Evolutionary conservation across 2,797 vertebrate species (phyloP).

Genomic region (Cyclopterus lumpus): DNA sequence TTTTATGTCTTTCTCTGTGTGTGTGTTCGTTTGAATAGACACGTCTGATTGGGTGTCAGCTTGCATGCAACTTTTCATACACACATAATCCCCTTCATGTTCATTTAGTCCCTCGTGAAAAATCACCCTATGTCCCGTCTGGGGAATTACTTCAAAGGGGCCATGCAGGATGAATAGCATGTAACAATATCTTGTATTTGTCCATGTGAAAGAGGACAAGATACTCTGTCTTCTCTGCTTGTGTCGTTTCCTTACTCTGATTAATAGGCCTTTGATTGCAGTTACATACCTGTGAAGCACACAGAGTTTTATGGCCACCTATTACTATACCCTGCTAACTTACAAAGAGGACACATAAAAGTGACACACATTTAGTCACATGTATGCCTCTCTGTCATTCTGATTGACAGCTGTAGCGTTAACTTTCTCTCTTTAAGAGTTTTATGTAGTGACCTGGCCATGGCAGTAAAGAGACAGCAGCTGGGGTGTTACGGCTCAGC

Average conservation of each 20-base stretch:
- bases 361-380: slow-evolving; percentile 48
- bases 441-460: slow-evolving; percentile 72
- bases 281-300: slow-evolving; percentile 25
- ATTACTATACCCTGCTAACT: slow-evolving; percentile 33
- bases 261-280: slow-evolving; percentile 78
- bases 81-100: slow-evolving; percentile 58
- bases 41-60: slow-evolving; percentile 17
- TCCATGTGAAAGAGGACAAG: slow-evolving; percentile 70
- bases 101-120: slow-evolving; percentile 67
- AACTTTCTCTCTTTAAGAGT: slow-evolving; percentile 63
- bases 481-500: slow-evolving; percentile 68
- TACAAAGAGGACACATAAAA: slow-evolving; percentile 53
- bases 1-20: not conserved
- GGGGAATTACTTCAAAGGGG: slow-evolving; percentile 70
- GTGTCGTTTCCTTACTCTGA: slow-evolving; percentile 65
- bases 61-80: slow-evolving; percentile 32
- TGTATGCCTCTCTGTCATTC: slow-evolving; percentile 42
- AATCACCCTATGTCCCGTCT: slow-evolving; percentile 57
- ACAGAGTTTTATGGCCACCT: slow-evolving; percentile 10
- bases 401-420: slow-evolving; percentile 78
- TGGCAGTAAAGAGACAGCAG: slow-evolving; percentile 75
- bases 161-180: slow-evolving; percentile 68
- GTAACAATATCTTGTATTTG: slow-evolving; percentile 80
- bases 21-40: not conserved
- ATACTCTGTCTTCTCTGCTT: slow-evolving; percentile 68